Evolutionary conservation across 1,140 invertebrate genomes (phyloP).

Genomic region (Luehdorfia chinensis): DNA sequence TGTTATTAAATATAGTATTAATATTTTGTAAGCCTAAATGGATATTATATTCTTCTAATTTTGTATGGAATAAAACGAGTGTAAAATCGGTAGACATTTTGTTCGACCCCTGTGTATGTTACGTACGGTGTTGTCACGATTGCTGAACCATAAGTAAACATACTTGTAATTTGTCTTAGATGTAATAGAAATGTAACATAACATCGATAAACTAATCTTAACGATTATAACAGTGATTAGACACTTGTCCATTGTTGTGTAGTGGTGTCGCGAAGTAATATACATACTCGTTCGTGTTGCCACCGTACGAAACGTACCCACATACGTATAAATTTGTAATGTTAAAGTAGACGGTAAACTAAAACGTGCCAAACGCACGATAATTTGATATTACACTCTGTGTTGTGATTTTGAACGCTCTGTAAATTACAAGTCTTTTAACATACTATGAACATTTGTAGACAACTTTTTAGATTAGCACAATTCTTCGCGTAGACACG

Average conservation of each 20-base stretch:
- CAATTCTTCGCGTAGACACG: conserved; percentile 74
- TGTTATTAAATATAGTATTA: conserved; percentile 62
- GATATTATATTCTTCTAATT: conserved; percentile 76
- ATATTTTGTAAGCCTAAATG: conserved; percentile 73
- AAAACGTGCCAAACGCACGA: conserved; percentile 64
- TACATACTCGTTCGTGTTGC: conserved; percentile 21
- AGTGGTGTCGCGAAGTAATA: too few relatives aligned
- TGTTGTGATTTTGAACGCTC: conserved; percentile 76
- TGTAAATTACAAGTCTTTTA: conserved; percentile 73
- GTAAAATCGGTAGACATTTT: conserved; percentile 22
- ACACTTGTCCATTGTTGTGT: too few relatives aligned
- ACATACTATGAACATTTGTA: conserved; percentile 68
- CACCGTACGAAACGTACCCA: conserved; percentile 23
- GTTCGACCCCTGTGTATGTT: conserved; percentile 18
- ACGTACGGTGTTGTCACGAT: conserved; percentile 21
- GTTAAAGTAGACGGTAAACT: conserved; percentile 56
- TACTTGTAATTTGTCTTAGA: too few relatives aligned
- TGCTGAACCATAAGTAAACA: too few relatives aligned
- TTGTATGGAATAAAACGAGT: conserved; percentile 57
- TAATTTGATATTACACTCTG: conserved; percentile 76
- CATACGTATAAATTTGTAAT: conserved; percentile 62
- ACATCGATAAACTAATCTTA: too few relatives aligned
- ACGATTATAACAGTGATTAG: too few relatives aligned
- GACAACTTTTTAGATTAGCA: conserved; percentile 74
- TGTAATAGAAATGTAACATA: too few relatives aligned